Conservation (phyloP, 2,888 invertebrate species). For the Meandrusa payeni region DNA sequence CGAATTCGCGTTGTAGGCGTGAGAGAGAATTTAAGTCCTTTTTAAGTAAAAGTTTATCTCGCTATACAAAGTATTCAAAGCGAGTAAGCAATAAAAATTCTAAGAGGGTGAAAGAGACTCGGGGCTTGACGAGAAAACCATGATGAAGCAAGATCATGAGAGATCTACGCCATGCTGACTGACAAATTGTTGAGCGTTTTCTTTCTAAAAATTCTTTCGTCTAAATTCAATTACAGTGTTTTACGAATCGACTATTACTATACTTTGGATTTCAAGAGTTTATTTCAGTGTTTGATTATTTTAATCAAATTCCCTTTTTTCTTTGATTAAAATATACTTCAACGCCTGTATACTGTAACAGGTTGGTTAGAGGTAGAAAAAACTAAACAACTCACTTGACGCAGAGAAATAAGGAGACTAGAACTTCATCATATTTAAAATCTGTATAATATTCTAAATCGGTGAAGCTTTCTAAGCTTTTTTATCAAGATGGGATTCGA, state of each 20-base stretch:
- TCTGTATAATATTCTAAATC: too few relatives aligned
- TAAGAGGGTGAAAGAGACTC: constrained; percentile 48
- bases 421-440: too few relatives aligned
- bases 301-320: constrained; percentile 1
- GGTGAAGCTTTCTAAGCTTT: too few relatives aligned
- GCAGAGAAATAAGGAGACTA: too few relatives aligned
- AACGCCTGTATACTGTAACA: too few relatives aligned
- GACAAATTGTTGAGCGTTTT: constrained; percentile 72
- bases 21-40: constrained; percentile 67
- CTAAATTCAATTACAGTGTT: constrained; percentile 67
- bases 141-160: constrained; percentile 72
- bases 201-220: constrained; percentile 64
- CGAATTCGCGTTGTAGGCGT: constrained; percentile 61
- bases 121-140: constrained; percentile 65
- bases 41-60: constrained; percentile 59
- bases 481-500: too few relatives aligned
- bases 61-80: constrained; percentile 59
- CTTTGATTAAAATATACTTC: too few relatives aligned
- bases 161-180: constrained; percentile 59
- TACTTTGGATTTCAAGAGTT: background rate
- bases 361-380: too few relatives aligned
- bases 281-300: constrained; percentile 3
- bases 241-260: constrained; percentile 22
- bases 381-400: too few relatives aligned
- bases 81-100: constrained; percentile 65